A percentile compares a stretch with the other conserved stretches of the same genome.
Evolutionary conservation across 2,888 invertebrate genomes (phyloP).

Genomic region (Crematogaster levior): DNA sequence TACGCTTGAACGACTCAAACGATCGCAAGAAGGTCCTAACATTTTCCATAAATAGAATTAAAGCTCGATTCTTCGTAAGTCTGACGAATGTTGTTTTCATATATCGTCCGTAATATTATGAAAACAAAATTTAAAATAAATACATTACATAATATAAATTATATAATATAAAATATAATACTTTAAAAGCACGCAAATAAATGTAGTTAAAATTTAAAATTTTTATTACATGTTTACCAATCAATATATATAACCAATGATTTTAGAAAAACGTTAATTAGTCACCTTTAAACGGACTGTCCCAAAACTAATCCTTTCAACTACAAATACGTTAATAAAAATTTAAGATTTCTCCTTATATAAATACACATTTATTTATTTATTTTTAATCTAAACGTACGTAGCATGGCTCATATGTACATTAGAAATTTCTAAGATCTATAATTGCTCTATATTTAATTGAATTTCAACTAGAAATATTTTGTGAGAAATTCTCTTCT

Average conservation of each 20-base stretch:
- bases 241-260: background rate
- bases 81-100: background rate
- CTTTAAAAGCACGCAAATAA: background rate
- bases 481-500: background rate
- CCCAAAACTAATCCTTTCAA: background rate
- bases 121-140: too few species aligned
- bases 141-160: too few species aligned
- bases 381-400: background rate
- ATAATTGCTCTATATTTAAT: background rate
- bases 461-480: background rate
- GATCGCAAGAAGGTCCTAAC: background rate
- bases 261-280: constrained; percentile 6
- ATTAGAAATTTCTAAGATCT: background rate
- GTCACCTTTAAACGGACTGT: background rate
- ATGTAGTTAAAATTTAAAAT: background rate
- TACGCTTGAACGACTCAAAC: background rate
- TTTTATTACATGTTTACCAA: background rate
- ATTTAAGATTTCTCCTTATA: background rate
- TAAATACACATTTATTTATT: background rate
- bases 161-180: too few species aligned
- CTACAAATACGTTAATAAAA: background rate
- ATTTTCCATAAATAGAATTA: background rate
- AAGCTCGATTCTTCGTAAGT: background rate
- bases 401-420: background rate
- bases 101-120: background rate